Conservation (phyloP, 1,140 invertebrate genomes). For the Vanessa atalanta region DNA sequence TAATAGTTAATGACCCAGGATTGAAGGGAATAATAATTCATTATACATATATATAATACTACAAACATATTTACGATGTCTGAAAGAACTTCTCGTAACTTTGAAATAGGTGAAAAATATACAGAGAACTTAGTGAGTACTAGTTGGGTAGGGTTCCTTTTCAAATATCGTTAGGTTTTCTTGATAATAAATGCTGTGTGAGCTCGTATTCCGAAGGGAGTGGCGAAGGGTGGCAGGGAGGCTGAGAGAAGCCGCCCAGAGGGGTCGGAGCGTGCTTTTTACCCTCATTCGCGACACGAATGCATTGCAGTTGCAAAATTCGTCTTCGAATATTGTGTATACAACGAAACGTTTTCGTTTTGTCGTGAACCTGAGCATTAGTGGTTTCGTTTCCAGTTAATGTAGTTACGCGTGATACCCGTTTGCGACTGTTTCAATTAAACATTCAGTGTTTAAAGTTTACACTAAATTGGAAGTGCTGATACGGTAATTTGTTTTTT, state of each 20-base stretch:
- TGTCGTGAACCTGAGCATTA: not conserved
- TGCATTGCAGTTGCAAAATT: constrained; percentile 47
- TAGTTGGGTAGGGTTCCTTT: constrained; percentile 33
- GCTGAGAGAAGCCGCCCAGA: constrained; percentile 47
- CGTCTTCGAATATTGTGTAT: constrained; percentile 36
- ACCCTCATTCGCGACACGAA: constrained; percentile 44
- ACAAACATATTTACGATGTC: not conserved
- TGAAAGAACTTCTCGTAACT: constrained; percentile 10
- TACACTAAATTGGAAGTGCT: too few relatives aligned
- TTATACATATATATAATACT: not conserved
- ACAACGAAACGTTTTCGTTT: not conserved
- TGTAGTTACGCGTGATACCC: too few relatives aligned
- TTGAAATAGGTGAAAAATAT: constrained; percentile 7
- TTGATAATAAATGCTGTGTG: constrained; percentile 48
- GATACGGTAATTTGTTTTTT: too few relatives aligned
- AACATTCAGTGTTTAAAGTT: too few relatives aligned
- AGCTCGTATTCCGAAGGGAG: constrained; percentile 48
- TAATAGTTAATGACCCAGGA: too few relatives aligned
- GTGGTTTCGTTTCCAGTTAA: too few relatives aligned
- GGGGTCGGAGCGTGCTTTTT: constrained; percentile 43
- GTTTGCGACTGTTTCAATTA: too few relatives aligned
- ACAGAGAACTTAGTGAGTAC: constrained; percentile 14
- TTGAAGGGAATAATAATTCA: too few relatives aligned
- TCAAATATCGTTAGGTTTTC: constrained; percentile 42
- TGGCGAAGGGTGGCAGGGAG: constrained; percentile 44